A percentile compares a stretch with the other conserved stretches of the same genome.
Conservation (phyloP, 2,113 vertebrate species). For the Brachypodius melanocephalos region DNA sequence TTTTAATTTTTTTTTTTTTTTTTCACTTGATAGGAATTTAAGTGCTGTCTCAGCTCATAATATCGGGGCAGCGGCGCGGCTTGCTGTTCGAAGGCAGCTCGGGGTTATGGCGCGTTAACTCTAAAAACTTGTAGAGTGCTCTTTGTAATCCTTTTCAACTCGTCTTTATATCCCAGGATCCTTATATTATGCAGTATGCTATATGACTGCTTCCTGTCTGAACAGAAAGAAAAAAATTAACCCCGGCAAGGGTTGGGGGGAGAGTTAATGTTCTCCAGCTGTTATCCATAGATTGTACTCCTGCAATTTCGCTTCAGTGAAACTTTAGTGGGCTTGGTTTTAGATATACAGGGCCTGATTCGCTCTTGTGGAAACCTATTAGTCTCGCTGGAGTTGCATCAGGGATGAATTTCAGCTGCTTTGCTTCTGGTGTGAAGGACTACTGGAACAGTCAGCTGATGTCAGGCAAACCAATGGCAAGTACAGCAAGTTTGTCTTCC, state of each 20-base stretch:
- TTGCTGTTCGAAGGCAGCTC: background rate
- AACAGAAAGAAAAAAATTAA: slow-evolving; percentile 56
- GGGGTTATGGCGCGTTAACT: background rate
- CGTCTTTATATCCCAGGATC: slow-evolving; percentile 43
- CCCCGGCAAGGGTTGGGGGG: slow-evolving; percentile 15
- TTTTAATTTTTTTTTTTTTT: background rate
- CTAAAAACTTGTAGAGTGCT: background rate
- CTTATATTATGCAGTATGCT: slow-evolving; percentile 46
- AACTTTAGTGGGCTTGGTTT: slow-evolving; percentile 66
- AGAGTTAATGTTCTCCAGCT: slow-evolving; percentile 82
- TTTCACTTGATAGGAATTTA: background rate
- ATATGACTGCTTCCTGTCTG: slow-evolving; percentile 79
- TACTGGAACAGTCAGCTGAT: slow-evolving; percentile 51
- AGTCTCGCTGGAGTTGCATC: slow-evolving; percentile 1
- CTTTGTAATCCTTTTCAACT: slow-evolving; percentile 45
- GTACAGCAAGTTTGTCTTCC: background rate
- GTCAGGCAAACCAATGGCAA: slow-evolving; percentile 19
- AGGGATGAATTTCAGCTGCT: slow-evolving; percentile 5
- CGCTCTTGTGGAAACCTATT: background rate
- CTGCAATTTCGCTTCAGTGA: slow-evolving; percentile 72
- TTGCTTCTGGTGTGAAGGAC: slow-evolving; percentile 36
- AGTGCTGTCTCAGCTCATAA: background rate
- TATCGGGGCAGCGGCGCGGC: background rate
- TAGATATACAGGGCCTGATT: slow-evolving; percentile 43
- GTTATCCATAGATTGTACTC: slow-evolving; percentile 73